Conservation (phyloP, 2,113 vertebrate genomes). For the Pseudolaguvia tuberculata region DNA sequence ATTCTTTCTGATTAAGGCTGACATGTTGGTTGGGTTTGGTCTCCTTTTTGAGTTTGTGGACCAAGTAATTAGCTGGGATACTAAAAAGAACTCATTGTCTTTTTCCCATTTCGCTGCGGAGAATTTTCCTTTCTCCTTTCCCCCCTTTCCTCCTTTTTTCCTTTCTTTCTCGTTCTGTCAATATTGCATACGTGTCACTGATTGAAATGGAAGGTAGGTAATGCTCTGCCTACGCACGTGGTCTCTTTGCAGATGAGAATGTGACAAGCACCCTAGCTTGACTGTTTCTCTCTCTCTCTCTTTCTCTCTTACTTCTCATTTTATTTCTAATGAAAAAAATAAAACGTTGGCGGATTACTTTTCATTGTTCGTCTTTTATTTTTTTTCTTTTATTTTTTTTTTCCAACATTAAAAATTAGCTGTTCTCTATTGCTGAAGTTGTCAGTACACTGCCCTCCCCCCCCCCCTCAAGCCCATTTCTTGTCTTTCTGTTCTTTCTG, state of each 20-base stretch:
- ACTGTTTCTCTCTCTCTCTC: slow-evolving; percentile 59
- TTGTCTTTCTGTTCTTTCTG: slow-evolving; percentile 63
- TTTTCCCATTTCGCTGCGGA: slow-evolving; percentile 93
- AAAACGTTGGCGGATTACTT: slow-evolving; percentile 53
- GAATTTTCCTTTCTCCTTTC: slow-evolving; percentile 90
- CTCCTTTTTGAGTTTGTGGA: slow-evolving; percentile 73
- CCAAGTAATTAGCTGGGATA: slow-evolving; percentile 79
- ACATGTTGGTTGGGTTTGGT: slow-evolving; percentile 48
- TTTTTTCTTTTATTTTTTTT: slow-evolving; percentile 21
- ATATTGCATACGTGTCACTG: slow-evolving; percentile 97
- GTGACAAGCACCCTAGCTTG: slow-evolving; percentile 97
- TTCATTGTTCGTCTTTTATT: slow-evolving; percentile 59
- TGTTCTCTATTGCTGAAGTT: slow-evolving; percentile 69
- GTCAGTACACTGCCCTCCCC: slow-evolving; percentile 74
- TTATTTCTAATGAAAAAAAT: slow-evolving; percentile 59
- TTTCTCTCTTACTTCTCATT: slow-evolving; percentile 41
- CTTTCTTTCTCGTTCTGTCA: slow-evolving; percentile 72
- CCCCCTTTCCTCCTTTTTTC: slow-evolving; percentile 68
- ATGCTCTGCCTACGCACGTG: slow-evolving; percentile 89
- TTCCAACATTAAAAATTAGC: slow-evolving; percentile 43
- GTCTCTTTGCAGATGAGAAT: slow-evolving; percentile 97
- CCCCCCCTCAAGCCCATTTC: slow-evolving; percentile 76
- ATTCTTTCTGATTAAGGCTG: slow-evolving; percentile 47
- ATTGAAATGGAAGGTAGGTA: slow-evolving; percentile 97
- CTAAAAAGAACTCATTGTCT: slow-evolving; percentile 93